Conservation (phyloP, 2,888 invertebrate species). For the Oscheius onirici region DNA sequence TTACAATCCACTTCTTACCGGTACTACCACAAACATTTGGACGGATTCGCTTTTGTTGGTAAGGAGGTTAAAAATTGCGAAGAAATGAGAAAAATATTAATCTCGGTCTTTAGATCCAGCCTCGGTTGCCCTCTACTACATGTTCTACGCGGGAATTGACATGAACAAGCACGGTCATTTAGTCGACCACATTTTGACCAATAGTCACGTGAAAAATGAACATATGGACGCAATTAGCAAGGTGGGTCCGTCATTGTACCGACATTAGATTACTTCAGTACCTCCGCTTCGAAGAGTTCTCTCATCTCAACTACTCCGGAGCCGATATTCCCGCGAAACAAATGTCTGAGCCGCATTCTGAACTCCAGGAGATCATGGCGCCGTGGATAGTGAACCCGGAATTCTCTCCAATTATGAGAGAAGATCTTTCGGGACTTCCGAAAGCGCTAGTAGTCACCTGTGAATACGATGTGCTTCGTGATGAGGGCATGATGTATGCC, state of each 20-base stretch:
- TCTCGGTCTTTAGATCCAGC: constrained; percentile 59
- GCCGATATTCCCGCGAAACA: constrained; percentile 31
- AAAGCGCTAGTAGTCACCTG: constrained; percentile 72
- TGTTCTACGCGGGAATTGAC: constrained; percentile 61
- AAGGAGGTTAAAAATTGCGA: background rate
- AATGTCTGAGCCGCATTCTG: constrained; percentile 17
- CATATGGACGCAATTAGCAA: constrained; percentile 34
- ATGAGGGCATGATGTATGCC: constrained; percentile 72
- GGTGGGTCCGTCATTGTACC: constrained; percentile 7
- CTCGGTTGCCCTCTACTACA: constrained; percentile 58
- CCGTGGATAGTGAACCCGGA: constrained; percentile 64
- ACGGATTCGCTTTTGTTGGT: constrained; percentile 59
- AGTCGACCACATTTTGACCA: constrained; percentile 48
- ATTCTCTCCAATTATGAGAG: constrained; percentile 72
- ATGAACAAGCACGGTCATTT: constrained; percentile 48
- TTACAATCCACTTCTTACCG: constrained; percentile 70
- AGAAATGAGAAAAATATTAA: no score
- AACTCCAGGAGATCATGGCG: constrained; percentile 45
- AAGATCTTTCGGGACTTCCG: constrained; percentile 65
- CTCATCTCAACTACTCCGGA: constrained; percentile 35
- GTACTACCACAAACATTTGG: constrained; percentile 45
- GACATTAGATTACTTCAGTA: background rate
- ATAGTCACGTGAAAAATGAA: constrained; percentile 50
- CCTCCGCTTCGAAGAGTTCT: constrained; percentile 12
- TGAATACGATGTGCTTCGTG: constrained; percentile 73